Conservation (phyloP, 2,797 vertebrate species). For the Gambelia wislizenii region DNA sequence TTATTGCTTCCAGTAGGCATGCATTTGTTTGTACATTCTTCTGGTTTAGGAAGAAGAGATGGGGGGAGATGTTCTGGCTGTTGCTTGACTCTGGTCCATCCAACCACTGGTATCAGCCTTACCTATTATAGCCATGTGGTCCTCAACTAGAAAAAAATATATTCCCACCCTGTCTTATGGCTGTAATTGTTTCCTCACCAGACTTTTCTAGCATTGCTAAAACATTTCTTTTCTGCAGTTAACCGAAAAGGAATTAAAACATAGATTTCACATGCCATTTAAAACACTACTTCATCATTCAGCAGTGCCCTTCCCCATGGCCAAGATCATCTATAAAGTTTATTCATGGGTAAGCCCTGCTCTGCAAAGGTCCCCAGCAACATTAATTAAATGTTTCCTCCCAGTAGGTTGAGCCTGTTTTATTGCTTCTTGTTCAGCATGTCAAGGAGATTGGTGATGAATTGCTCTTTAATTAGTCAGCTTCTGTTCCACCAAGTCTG, state of each 20-base stretch:
- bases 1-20: too few species aligned
- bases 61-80: too few species aligned
- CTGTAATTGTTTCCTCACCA: not conserved
- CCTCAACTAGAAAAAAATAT: too few species aligned
- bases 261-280: not conserved
- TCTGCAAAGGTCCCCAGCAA: constrained; percentile 2
- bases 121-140: not conserved
- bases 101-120: too few species aligned
- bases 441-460: constrained; percentile 13
- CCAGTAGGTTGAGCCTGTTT: not conserved
- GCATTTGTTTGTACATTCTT: too few species aligned
- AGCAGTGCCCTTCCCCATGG: not conserved
- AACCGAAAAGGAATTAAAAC: not conserved
- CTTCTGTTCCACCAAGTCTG: not conserved
- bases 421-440: constrained; percentile 1
- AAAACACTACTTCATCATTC: not conserved
- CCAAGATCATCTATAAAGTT: not conserved
- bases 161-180: not conserved
- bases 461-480: not conserved
- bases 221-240: not conserved
- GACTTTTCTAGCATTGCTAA: not conserved
- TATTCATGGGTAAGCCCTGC: not conserved
- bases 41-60: too few species aligned
- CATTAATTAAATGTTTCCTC: constrained; percentile 1
- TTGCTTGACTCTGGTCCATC: too few species aligned